Conservation (phyloP, 64 coral and sea anemone species). For the Montipora cactus region DNA sequence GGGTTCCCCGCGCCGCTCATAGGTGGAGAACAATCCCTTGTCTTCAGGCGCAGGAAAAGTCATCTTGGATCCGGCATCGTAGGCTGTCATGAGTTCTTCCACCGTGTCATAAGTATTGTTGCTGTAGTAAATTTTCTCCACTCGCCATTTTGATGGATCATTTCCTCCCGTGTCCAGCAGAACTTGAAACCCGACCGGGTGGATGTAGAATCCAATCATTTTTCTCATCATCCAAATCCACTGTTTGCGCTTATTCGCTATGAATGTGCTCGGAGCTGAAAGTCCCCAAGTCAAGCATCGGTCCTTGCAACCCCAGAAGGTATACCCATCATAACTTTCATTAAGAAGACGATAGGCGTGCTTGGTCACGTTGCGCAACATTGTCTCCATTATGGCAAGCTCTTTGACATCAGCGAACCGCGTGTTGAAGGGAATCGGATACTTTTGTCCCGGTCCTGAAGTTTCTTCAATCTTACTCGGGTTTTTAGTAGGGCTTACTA, state of each 20-base stretch:
- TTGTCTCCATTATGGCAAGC: conserved; percentile 12
- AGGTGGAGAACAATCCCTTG: conserved; percentile 49
- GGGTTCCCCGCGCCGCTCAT: conserved; percentile 43
- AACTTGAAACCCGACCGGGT: conserved; percentile 69
- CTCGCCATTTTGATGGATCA: conserved; percentile 76
- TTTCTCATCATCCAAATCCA: conserved; percentile 61
- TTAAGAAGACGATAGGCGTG: conserved; percentile 16
- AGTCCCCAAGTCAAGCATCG: conserved; percentile 59
- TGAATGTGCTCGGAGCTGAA: conserved; percentile 56
- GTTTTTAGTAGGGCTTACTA: conserved; percentile 43
- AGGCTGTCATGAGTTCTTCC: conserved; percentile 41
- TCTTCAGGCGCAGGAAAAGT: not conserved
- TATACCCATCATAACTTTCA: conserved; percentile 81
- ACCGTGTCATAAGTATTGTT: conserved; percentile 65
- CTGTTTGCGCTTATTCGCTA: conserved; percentile 59
- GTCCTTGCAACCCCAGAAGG: conserved; percentile 18
- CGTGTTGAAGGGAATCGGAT: conserved; percentile 81
- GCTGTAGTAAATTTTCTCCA: conserved; percentile 83
- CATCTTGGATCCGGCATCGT: conserved; percentile 37
- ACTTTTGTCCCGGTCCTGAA: conserved; percentile 55
- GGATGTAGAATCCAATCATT: conserved; percentile 46
- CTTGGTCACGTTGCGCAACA: conserved; percentile 37
- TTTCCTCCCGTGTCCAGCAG: conserved; percentile 66
- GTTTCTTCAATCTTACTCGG: conserved; percentile 31
- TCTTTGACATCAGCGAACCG: conserved; percentile 70